phyloP scores from a whole-genome alignment of 2,888 invertebrate genomes.

The Trachelus tabidus region DNA sequence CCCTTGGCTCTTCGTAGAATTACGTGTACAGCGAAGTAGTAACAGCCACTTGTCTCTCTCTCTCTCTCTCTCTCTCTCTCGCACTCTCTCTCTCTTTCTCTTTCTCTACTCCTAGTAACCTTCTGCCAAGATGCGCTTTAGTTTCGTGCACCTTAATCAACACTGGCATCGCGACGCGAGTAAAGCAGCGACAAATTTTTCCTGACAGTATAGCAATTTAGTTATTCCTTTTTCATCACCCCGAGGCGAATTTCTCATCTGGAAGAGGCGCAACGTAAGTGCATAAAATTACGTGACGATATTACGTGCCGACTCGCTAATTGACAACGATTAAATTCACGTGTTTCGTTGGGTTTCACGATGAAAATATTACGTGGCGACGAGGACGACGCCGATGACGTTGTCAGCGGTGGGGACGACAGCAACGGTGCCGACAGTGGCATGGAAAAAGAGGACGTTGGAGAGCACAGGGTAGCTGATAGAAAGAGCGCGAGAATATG shows the following conservation, averaged over 20 bases:
- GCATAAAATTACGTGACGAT: not conserved
- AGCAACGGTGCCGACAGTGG: not conserved
- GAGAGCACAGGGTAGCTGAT: not conserved
- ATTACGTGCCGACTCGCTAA: conserved; percentile 1
- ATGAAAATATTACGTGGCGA: conserved; percentile 4
- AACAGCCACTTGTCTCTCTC: not conserved
- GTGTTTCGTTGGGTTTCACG: not conserved
- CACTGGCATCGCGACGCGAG: not conserved
- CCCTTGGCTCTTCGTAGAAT: not conserved
- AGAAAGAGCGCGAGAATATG: not conserved
- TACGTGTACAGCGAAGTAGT: not conserved
- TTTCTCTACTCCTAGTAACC: not conserved
- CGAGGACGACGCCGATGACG: not conserved
- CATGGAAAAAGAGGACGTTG: not conserved
- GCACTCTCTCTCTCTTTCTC: not conserved
- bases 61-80: no score
- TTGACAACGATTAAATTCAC: conserved; percentile 5
- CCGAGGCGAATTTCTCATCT: not conserved
- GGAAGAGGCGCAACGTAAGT: not conserved
- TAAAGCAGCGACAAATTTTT: not conserved
- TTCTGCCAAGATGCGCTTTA: not conserved
- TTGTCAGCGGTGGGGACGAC: not conserved
- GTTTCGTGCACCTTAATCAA: not conserved
- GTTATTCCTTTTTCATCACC: not conserved
- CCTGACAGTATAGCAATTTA: not conserved